Conservation (phyloP, 2,113 vertebrate species). For the Poeciliopsis turrubarensis region DNA sequence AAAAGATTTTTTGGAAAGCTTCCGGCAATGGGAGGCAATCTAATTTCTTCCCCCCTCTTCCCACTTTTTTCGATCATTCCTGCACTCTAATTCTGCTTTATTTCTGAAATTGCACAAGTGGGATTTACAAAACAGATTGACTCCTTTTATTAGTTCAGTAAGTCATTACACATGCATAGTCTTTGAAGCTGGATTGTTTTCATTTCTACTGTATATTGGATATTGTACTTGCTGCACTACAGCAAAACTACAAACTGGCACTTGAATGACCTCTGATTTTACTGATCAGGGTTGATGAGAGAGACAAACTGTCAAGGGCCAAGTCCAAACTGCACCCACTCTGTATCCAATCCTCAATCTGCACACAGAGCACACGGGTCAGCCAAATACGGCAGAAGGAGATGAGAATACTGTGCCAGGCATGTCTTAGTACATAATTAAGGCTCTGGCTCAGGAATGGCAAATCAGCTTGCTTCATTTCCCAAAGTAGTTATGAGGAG, state of each 20-base stretch:
- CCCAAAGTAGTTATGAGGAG: conserved; percentile 67
- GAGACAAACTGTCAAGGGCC: conserved; percentile 63
- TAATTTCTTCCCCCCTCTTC: conserved; percentile 47
- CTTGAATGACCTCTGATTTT: conserved; percentile 62
- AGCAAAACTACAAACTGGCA: conserved; percentile 45
- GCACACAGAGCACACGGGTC: conserved; percentile 64
- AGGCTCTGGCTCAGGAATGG: conserved; percentile 73
- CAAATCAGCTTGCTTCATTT: conserved; percentile 77
- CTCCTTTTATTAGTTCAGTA: conserved; percentile 74
- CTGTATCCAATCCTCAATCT: conserved; percentile 66
- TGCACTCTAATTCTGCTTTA: conserved; percentile 63
- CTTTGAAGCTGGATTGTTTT: conserved; percentile 48
- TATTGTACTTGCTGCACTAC: conserved; percentile 8
- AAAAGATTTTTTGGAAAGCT: conserved; percentile 67
- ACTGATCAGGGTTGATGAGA: conserved; percentile 64
- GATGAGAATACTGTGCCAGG: conserved; percentile 80
- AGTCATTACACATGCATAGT: conserved; percentile 74
- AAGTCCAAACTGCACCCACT: conserved; percentile 60
- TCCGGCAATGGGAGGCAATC: conserved; percentile 66
- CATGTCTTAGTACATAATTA: conserved; percentile 83
- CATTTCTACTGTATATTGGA: conserved; percentile 39
- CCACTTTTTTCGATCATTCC: conserved; percentile 47
- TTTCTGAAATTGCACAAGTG: conserved; percentile 72
- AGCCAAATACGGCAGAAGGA: conserved; percentile 76
- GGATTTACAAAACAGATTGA: conserved; percentile 77